These are phyloP conservation scores for Tachypleus tridentatus DNA, from an alignment of 1,140 invertebrate genomes.

Conservation along the genomic window DNA sequence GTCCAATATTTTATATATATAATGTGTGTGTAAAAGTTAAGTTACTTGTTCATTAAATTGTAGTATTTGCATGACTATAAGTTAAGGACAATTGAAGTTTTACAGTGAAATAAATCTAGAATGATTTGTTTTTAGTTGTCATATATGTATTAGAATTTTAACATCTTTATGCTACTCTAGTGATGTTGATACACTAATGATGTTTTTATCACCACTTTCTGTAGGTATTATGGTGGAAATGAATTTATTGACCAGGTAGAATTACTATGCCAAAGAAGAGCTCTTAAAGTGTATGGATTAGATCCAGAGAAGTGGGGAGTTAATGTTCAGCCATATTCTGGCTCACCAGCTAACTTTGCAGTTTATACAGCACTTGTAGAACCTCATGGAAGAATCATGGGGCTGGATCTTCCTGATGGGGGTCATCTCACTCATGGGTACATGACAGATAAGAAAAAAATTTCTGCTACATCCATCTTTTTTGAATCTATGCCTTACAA, in stretches of 20 bases:
- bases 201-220: conserved; percentile 21
- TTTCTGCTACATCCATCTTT: conserved; percentile 94
- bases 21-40: too few species aligned
- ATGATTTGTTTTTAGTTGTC: too few species aligned
- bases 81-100: too few species aligned
- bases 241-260: conserved; percentile 94
- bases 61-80: too few species aligned
- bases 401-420: conserved; percentile 86
- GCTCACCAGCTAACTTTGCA: conserved; percentile 96
- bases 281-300: conserved; percentile 72
- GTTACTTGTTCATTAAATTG: too few species aligned
- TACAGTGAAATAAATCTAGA: too few species aligned
- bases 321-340: conserved; percentile 95
- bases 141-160: too few species aligned
- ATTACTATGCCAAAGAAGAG: conserved; percentile 69
- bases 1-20: too few species aligned
- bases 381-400: conserved; percentile 95
- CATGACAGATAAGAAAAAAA: conserved; percentile 77
- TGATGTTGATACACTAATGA: too few species aligned
- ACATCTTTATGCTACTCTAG: too few species aligned
- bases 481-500: conserved; percentile 99
- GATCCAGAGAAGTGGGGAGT: conserved; percentile 83
- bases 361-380: conserved; percentile 74
- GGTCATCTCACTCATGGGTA: conserved; percentile 94
- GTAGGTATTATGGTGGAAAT: conserved; percentile 90